phyloP scores from a whole-genome alignment of 2,888 invertebrate genomes.

The Aproaerema taeniolella region DNA sequence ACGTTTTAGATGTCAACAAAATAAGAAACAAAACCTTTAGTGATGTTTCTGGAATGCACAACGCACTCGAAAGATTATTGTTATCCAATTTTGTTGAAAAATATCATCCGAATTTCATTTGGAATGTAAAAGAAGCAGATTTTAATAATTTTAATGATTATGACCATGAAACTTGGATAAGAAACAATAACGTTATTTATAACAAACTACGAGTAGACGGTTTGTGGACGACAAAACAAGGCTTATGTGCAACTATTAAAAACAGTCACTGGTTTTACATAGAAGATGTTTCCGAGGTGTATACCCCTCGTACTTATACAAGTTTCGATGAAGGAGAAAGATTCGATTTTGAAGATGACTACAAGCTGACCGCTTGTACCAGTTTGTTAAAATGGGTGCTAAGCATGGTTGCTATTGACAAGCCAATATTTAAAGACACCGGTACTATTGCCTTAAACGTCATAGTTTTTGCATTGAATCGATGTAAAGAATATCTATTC shows the following conservation, averaged over 20 bases:
- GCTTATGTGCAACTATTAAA: conserved; percentile 74
- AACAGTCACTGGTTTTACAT: conserved; percentile 81
- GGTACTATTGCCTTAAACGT: conserved; percentile 76
- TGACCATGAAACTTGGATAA: background rate
- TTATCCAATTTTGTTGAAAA: conserved; percentile 60
- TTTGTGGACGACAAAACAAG: conserved; percentile 64
- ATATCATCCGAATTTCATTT: conserved; percentile 52
- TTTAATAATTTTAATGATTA: no score
- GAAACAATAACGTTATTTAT: background rate
- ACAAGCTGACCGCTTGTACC: conserved; percentile 86
- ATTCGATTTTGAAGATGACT: conserved; percentile 82
- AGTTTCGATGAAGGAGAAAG: conserved; percentile 75
- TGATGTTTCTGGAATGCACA: conserved; percentile 37
- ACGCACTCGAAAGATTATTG: conserved; percentile 54
- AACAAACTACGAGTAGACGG: conserved; percentile 58
- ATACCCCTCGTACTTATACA: conserved; percentile 85
- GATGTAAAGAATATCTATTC: conserved; percentile 81
- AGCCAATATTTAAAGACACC: conserved; percentile 59
- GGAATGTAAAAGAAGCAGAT: conserved; percentile 40
- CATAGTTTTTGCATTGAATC: conserved; percentile 83
- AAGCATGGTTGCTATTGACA: conserved; percentile 51
- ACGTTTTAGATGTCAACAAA: conserved; percentile 53
- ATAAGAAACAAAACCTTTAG: conserved; percentile 40
- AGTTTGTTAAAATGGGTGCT: conserved; percentile 81
- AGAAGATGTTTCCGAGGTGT: conserved; percentile 78